These are phyloP conservation scores for Agrypnus murinus DNA, from an alignment of 2,888 invertebrate species.

Conservation along the genomic window DNA sequence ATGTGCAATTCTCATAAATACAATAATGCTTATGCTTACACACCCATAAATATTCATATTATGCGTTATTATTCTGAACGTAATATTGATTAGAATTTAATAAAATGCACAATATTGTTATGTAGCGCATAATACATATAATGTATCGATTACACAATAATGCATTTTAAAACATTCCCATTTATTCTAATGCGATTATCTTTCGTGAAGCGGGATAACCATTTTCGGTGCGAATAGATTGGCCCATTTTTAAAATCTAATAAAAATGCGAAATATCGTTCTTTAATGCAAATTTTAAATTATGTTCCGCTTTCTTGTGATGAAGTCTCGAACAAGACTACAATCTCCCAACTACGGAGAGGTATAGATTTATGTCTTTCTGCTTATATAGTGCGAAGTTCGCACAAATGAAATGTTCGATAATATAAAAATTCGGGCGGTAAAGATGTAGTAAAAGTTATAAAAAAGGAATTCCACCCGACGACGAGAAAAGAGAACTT, in stretches of 20 bases:
- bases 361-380: slow-evolving; percentile 52
- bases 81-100: too few species aligned
- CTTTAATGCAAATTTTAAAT: slow-evolving; percentile 23
- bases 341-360: slow-evolving; percentile 49
- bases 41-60: too few species aligned
- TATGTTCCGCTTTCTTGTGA: slow-evolving; percentile 39
- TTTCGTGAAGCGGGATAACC: neutral
- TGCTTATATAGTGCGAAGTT: slow-evolving; percentile 46
- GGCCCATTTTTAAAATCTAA: neutral
- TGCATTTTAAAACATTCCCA: too few species aligned
- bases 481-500: neutral
- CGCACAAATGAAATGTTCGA: slow-evolving; percentile 42
- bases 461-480: neutral
- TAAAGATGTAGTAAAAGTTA: slow-evolving; percentile 11
- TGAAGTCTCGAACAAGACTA: slow-evolving; percentile 44
- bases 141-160: too few species aligned
- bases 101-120: too few species aligned
- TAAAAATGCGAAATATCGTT: slow-evolving; percentile 3
- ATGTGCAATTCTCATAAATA: too few species aligned
- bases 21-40: too few species aligned
- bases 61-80: too few species aligned
- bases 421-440: slow-evolving; percentile 19
- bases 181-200: too few species aligned
- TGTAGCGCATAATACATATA: too few species aligned
- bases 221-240: neutral